A percentile compares a stretch with the other conserved stretches of the same genome.
phyloP scores from a whole-genome alignment of 2,888 invertebrate genomes.

The Phytoseiulus persimilis region DNA sequence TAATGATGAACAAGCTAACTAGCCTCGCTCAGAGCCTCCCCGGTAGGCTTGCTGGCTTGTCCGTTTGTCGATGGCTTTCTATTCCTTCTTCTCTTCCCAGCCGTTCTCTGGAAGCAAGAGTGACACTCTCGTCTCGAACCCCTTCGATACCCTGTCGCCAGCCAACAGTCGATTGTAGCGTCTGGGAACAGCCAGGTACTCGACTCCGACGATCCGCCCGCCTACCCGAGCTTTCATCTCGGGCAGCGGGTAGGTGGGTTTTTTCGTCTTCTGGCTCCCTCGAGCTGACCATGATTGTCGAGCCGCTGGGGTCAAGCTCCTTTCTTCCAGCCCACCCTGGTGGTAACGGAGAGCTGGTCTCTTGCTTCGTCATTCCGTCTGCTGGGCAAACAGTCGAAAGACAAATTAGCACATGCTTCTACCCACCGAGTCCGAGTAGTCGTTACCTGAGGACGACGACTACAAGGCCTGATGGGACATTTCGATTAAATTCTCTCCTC shows the following conservation, averaged over 20 bases:
- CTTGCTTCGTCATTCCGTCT: neutral
- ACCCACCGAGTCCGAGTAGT: neutral
- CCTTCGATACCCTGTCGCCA: neutral
- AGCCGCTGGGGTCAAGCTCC: neutral
- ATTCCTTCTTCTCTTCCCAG: neutral
- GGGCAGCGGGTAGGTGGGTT: too few relatives aligned
- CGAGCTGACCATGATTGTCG: too few relatives aligned
- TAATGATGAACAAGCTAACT: constrained; percentile 39
- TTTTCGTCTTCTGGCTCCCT: too few relatives aligned
- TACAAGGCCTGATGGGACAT: constrained; percentile 5
- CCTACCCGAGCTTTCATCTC: too few relatives aligned
- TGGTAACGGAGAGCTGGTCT: too few relatives aligned
- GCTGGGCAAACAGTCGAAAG: constrained; percentile 19
- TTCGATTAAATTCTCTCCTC: neutral
- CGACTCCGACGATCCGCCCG: too few relatives aligned
- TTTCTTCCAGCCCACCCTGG: too few relatives aligned
- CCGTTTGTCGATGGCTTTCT: neutral
- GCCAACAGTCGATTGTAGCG: too few relatives aligned
- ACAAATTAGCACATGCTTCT: constrained; percentile 37
- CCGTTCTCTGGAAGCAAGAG: neutral
- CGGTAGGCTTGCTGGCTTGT: constrained; percentile 18
- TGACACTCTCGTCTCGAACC: neutral
- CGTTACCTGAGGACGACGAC: neutral
- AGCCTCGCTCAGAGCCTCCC: constrained; percentile 21
- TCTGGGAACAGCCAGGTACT: too few relatives aligned